Percentiles rank a stretch among this genome's conserved stretches.
Conservation (phyloP, 2,888 invertebrate species). For the Megalurothrips usitatus region DNA sequence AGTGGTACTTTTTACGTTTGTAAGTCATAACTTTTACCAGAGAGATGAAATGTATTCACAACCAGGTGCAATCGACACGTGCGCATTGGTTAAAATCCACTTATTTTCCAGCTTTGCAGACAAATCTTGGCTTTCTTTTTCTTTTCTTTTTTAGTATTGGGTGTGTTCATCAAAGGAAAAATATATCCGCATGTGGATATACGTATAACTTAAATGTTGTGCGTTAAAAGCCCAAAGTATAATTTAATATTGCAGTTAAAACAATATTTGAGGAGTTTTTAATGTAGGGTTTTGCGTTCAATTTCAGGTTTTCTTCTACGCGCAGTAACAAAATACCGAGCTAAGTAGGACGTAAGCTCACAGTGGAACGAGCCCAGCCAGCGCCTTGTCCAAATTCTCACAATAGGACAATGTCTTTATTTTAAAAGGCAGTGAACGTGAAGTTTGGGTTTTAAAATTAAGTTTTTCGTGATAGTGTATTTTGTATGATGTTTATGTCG, state of each 20-base stretch:
- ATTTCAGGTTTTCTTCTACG: too few species aligned
- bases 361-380: not conserved
- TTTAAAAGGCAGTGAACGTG: not conserved
- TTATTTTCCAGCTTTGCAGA: not conserved
- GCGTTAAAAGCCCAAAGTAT: not conserved
- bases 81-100: not conserved
- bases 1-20: conserved; percentile 73
- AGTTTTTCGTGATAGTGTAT: not conserved
- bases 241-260: not conserved
- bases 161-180: too few species aligned
- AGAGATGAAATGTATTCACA: not conserved
- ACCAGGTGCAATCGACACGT: not conserved
- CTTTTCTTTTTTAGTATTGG: too few species aligned
- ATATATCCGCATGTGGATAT: too few species aligned
- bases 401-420: not conserved
- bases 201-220: too few species aligned
- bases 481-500: not conserved
- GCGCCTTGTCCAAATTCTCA: not conserved
- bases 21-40: conserved; percentile 47
- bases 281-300: not conserved
- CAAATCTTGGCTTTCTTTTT: too few species aligned
- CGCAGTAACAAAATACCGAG: too few species aligned
- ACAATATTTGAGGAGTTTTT: not conserved
- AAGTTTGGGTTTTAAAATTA: not conserved
- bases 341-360: not conserved